phyloP scores from a whole-genome alignment of 2,113 vertebrate genomes.

The Megalops atlanticus region DNA sequence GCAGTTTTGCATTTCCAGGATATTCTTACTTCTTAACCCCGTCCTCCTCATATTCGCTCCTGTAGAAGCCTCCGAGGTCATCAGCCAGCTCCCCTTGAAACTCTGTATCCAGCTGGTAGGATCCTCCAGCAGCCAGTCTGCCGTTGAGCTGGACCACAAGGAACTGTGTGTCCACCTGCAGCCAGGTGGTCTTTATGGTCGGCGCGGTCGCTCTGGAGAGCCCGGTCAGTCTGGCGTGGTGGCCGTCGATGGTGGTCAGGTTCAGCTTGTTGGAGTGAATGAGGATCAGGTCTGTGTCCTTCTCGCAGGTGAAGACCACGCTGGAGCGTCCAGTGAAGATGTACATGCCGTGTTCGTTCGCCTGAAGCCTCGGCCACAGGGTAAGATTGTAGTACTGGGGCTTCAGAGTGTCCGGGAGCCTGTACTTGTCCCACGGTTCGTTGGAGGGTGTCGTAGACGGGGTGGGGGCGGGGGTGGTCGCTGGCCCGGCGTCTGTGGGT shows the following conservation, averaged over 20 bases:
- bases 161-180: constrained; percentile 70
- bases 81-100: constrained; percentile 83
- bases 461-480: neutral
- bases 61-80: constrained; percentile 85
- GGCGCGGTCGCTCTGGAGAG: constrained; percentile 16
- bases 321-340: constrained; percentile 78
- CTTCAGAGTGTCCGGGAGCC: constrained; percentile 63
- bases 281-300: constrained; percentile 77
- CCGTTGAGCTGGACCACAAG: constrained; percentile 72
- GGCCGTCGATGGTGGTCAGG: constrained; percentile 48
- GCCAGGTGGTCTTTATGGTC: constrained; percentile 37
- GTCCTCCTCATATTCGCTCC: constrained; percentile 79
- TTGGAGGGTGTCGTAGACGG: constrained; percentile 51
- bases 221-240: neutral
- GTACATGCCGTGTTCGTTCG: constrained; percentile 51
- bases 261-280: constrained; percentile 90
- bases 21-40: constrained; percentile 59
- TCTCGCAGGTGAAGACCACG: constrained; percentile 69
- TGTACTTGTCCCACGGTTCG: constrained; percentile 67
- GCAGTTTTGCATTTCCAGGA: neutral
- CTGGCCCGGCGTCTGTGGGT: neutral
- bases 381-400: constrained; percentile 71
- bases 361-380: constrained; percentile 73
- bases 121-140: constrained; percentile 39
- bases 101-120: constrained; percentile 68